Conservation (phyloP, 2,888 invertebrate genomes). For the Dicyrtoma fusca region DNA sequence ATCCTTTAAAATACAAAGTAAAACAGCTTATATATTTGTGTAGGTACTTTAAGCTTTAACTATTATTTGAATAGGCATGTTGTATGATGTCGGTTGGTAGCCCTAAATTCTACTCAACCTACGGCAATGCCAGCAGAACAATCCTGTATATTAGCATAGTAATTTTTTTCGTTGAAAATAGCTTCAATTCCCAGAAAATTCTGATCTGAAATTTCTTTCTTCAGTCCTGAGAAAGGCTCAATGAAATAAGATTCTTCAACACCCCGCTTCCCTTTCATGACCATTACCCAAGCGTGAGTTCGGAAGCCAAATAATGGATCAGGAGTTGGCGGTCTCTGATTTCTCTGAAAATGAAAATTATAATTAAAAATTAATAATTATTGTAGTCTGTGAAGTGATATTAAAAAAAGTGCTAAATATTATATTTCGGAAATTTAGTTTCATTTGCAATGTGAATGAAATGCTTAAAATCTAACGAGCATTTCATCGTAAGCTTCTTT, state of each 20-base stretch:
- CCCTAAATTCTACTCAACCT: too few species aligned
- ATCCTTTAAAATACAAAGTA: constrained; percentile 32
- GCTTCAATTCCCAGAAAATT: constrained; percentile 79
- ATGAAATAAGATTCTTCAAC: constrained; percentile 74
- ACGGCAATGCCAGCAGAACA: constrained; percentile 39
- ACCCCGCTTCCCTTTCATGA: constrained; percentile 68
- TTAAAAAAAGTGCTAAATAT: background rate
- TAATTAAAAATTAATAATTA: background rate
- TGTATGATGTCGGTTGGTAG: too few species aligned
- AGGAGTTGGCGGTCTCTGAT: constrained; percentile 28
- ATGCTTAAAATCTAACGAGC: constrained; percentile 61
- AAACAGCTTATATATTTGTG: too few species aligned
- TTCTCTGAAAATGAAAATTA: constrained; percentile 20
- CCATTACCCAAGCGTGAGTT: constrained; percentile 82
- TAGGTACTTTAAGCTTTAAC: too few species aligned
- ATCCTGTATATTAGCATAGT: constrained; percentile 66
- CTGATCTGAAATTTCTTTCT: constrained; percentile 64
- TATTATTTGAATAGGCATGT: too few species aligned
- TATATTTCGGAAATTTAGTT: background rate
- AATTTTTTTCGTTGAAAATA: constrained; percentile 84
- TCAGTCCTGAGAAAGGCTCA: constrained; percentile 79
- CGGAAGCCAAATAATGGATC: constrained; percentile 64
- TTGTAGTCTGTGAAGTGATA: background rate
- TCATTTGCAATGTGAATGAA: background rate
- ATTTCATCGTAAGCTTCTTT: constrained; percentile 58